Percentiles rank a stretch among this genome's conserved stretches.
Conservation (phyloP, 2,888 invertebrate species). For the Leucozona laternaria region DNA sequence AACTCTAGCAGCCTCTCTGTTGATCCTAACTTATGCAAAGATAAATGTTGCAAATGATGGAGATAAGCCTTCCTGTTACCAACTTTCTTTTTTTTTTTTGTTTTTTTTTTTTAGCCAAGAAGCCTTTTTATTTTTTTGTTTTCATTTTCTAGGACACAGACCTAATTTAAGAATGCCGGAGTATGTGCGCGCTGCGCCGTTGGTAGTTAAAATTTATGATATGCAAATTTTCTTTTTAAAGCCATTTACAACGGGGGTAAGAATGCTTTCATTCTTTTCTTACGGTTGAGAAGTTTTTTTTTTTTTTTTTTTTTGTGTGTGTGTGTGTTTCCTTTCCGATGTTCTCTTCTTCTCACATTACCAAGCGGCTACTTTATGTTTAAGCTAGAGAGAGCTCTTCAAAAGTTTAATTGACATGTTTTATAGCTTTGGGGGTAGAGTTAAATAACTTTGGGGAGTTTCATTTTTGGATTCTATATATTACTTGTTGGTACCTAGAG, state of each 20-base stretch:
- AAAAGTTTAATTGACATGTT: conserved; percentile 73
- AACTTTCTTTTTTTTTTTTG: conserved; percentile 23
- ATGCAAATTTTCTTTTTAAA: conserved; percentile 74
- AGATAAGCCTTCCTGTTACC: conserved; percentile 70
- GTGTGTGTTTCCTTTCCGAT: conserved; percentile 13
- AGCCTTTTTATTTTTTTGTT: conserved; percentile 6
- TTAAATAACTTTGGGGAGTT: conserved; percentile 57
- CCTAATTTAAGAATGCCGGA: conserved; percentile 70
- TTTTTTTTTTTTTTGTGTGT: neutral
- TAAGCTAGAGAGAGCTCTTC: conserved; percentile 40
- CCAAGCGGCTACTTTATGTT: conserved; percentile 42
- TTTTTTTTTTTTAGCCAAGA: conserved; percentile 22
- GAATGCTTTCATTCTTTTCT: conserved; percentile 63
- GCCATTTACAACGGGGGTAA: conserved; percentile 63
- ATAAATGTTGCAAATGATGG: conserved; percentile 75
- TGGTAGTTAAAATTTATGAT: conserved; percentile 74
- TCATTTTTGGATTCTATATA: neutral
- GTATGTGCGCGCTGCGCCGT: conserved; percentile 55
- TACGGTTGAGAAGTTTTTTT: conserved; percentile 40
- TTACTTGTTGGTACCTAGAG: neutral
- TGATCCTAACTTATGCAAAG: conserved; percentile 76
- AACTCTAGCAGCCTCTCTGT: conserved; percentile 67
- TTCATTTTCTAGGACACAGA: conserved; percentile 60
- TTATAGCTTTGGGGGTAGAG: conserved; percentile 58
- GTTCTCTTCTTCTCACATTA: neutral